Conservation (phyloP, 2,888 invertebrate genomes). For the Hipparchia sbordonii region DNA sequence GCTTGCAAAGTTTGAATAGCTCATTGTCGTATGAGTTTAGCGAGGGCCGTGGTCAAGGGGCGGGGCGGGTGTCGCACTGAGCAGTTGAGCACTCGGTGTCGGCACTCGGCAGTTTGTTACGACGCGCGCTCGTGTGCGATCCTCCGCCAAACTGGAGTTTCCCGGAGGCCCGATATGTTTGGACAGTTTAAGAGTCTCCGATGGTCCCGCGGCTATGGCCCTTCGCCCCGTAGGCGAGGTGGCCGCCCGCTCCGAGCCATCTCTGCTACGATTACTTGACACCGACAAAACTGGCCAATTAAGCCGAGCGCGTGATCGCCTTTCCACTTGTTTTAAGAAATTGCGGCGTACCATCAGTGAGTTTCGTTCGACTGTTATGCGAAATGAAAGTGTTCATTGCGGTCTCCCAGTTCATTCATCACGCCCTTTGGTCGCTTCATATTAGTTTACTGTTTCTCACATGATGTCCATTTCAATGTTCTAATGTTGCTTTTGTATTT, state of each 20-base stretch:
- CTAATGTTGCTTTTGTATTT: slow-evolving; percentile 82
- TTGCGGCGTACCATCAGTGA: slow-evolving; percentile 79
- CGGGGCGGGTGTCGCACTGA: slow-evolving; percentile 50
- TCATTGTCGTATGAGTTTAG: slow-evolving; percentile 53
- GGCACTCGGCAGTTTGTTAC: slow-evolving; percentile 60
- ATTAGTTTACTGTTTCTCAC: slow-evolving; percentile 36
- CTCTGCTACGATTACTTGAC: slow-evolving; percentile 72
- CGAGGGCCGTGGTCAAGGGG: slow-evolving; percentile 57
- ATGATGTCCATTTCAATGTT: slow-evolving; percentile 64
- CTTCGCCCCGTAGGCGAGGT: slow-evolving; percentile 72
- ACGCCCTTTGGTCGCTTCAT: slow-evolving; percentile 3
- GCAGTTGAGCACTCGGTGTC: no score
- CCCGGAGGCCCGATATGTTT: slow-evolving; percentile 79
- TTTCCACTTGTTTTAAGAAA: slow-evolving; percentile 78
- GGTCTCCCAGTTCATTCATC: slow-evolving; percentile 30
- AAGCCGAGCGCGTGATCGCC: slow-evolving; percentile 73
- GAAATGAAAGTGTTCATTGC: slow-evolving; percentile 19
- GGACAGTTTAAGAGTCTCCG: slow-evolving; percentile 77
- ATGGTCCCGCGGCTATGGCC: slow-evolving; percentile 59
- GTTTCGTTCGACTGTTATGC: slow-evolving; percentile 47
- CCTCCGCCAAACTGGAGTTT: slow-evolving; percentile 76
- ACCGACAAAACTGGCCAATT: slow-evolving; percentile 71
- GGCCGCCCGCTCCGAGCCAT: slow-evolving; percentile 71
- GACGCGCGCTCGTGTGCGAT: slow-evolving; percentile 76
- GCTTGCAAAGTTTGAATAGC: slow-evolving; percentile 58